Evolutionary conservation across 2,888 invertebrate species (phyloP).

Genomic region (Cheilosia variabilis): DNA sequence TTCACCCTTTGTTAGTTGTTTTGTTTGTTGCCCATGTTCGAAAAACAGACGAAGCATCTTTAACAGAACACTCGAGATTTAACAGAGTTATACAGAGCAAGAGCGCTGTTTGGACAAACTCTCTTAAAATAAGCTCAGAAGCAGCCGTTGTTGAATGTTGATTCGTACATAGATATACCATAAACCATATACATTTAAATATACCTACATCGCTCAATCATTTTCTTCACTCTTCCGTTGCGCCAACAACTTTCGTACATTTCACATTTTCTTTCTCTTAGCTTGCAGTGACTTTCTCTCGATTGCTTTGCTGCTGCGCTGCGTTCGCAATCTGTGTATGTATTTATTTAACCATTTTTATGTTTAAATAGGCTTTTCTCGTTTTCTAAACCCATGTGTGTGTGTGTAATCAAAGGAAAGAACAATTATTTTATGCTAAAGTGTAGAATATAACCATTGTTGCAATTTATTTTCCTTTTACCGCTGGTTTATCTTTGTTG

Average conservation of each 20-base stretch:
- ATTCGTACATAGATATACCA: too few species aligned
- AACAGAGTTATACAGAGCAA: neutral
- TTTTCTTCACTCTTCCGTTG: slow-evolving; percentile 19
- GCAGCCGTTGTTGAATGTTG: too few species aligned
- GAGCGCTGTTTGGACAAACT: neutral
- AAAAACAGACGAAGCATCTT: too few species aligned
- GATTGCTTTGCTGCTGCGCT: slow-evolving; percentile 19
- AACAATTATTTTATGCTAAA: slow-evolving; percentile 42
- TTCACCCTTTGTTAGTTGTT: slow-evolving; percentile 53
- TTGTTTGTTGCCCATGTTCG: neutral
- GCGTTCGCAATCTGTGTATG: slow-evolving; percentile 25
- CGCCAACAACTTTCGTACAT: neutral
- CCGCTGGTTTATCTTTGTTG: neutral
- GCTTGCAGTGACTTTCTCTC: slow-evolving; percentile 40
- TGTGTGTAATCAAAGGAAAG: slow-evolving; percentile 22
- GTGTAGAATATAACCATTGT: slow-evolving; percentile 19
- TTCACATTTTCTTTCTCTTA: slow-evolving; percentile 27
- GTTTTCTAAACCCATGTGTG: slow-evolving; percentile 17
- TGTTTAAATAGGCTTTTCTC: slow-evolving; percentile 45
- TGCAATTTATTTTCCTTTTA: slow-evolving; percentile 17
- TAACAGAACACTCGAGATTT: too few species aligned
- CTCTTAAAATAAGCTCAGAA: slow-evolving; percentile 7
- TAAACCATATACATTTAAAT: too few species aligned
- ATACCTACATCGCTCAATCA: too few species aligned
- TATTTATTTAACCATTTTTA: slow-evolving; percentile 24